Evolutionary conservation across 2,797 vertebrate species (phyloP).

Genomic region (Taenioides sp.): DNA sequence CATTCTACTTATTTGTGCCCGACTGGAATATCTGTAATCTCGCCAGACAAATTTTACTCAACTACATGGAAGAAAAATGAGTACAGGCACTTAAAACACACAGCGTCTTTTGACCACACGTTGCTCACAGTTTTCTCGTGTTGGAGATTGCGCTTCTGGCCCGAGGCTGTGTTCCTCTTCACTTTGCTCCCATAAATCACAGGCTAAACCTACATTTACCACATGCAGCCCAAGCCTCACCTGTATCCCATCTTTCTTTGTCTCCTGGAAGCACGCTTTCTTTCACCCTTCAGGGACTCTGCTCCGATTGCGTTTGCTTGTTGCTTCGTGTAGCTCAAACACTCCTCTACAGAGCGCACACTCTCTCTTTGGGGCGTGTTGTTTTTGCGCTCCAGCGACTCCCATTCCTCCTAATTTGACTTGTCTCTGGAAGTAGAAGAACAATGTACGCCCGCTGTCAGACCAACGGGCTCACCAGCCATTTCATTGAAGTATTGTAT

Average conservation of each 20-base stretch:
- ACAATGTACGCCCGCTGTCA: slow-evolving; percentile 49
- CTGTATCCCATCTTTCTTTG: slow-evolving; percentile 37
- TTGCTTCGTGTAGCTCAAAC: slow-evolving; percentile 23
- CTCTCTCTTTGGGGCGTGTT: slow-evolving; percentile 2
- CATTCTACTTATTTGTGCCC: too few relatives aligned
- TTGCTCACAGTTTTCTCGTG: slow-evolving; percentile 2
- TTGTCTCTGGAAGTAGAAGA: slow-evolving; percentile 27
- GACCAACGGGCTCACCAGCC: background rate
- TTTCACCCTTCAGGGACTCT: slow-evolving; percentile 33
- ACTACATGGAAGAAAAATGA: too few relatives aligned
- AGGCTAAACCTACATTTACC: slow-evolving; percentile 43
- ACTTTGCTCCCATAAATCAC: slow-evolving; percentile 44
- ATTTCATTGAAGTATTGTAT: background rate
- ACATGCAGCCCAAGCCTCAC: slow-evolving; percentile 33
- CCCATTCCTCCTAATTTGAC: slow-evolving; percentile 21
- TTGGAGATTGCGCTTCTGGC: slow-evolving; percentile 23
- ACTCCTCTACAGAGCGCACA: background rate
- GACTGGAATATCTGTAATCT: too few relatives aligned
- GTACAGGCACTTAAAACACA: background rate
- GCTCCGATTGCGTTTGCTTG: slow-evolving; percentile 22
- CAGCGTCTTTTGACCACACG: background rate
- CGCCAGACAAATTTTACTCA: too few relatives aligned
- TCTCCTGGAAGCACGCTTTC: slow-evolving; percentile 24
- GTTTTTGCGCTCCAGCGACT: slow-evolving; percentile 13
- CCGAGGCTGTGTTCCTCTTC: slow-evolving; percentile 28